Evolutionary conservation across 2,113 vertebrate genomes (phyloP).

Genomic region (Apodemus speciosus): DNA sequence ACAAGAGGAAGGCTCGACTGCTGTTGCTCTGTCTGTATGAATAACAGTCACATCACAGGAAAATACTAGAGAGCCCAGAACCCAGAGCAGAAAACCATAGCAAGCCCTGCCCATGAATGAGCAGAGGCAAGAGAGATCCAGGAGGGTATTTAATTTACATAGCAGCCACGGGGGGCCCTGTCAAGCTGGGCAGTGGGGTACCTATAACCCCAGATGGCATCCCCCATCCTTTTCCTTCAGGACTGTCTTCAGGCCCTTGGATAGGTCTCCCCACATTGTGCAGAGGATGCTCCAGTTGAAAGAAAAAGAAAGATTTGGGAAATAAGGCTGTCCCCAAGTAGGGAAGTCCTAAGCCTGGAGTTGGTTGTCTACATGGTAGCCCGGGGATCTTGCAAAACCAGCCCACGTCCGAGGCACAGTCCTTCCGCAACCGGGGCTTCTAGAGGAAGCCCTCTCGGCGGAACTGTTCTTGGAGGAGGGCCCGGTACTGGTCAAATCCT

Average conservation of each 20-base stretch:
- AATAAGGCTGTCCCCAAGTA: constrained; percentile 72
- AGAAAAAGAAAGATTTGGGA: constrained; percentile 28
- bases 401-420: constrained; percentile 59
- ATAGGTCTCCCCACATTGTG: constrained; percentile 25
- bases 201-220: not conserved
- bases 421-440: constrained; percentile 56
- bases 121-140: constrained; percentile 40
- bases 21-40: not conserved
- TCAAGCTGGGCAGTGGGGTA: not conserved
- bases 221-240: not conserved
- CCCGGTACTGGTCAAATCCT: constrained; percentile 96
- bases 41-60: not conserved
- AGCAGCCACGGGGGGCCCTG: constrained; percentile 70
- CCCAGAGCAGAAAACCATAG: not conserved
- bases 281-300: constrained; percentile 57
- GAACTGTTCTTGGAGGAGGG: constrained; percentile 98
- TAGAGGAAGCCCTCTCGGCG: constrained; percentile 96
- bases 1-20: not conserved
- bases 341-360: constrained; percentile 63
- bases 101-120: constrained; percentile 17
- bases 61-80: not conserved
- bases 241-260: constrained; percentile 47
- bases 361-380: not conserved
- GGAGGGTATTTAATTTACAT: constrained; percentile 74
- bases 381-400: constrained; percentile 33